Evolutionary conservation across 2,113 vertebrate genomes (phyloP).

Genomic region (Procavia capensis): DNA sequence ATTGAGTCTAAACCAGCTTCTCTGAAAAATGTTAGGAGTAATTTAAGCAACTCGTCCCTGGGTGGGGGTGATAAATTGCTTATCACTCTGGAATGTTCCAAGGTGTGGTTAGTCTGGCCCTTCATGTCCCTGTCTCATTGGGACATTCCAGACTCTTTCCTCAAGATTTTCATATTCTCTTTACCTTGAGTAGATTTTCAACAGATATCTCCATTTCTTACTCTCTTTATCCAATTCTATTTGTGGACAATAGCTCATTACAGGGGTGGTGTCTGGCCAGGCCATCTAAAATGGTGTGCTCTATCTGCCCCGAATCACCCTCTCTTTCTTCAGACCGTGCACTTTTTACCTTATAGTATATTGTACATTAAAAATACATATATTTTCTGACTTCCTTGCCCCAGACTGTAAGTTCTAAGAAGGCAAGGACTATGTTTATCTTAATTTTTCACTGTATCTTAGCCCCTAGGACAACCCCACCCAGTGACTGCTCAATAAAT

Average conservation of each 20-base stretch:
- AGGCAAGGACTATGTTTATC: background rate
- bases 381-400: background rate
- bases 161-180: background rate
- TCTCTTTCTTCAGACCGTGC: background rate
- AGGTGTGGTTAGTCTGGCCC: too few species aligned
- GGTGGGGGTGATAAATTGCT: too few species aligned
- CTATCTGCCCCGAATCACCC: background rate
- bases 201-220: background rate
- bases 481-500: background rate
- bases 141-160: background rate
- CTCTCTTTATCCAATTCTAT: background rate
- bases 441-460: background rate
- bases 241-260: background rate
- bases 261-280: background rate
- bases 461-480: background rate
- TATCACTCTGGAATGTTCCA: too few species aligned
- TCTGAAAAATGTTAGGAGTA: too few species aligned
- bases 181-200: background rate
- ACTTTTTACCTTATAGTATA: background rate
- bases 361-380: background rate
- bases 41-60: too few species aligned
- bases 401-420: background rate
- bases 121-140: too few species aligned
- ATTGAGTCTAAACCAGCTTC: too few species aligned
- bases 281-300: fast-evolving